Percentiles rank a stretch among this genome's conserved stretches.
These are phyloP conservation scores for Megastigmus dorsalis DNA, from an alignment of 2,888 invertebrate genomes.

Conservation along the genomic window DNA sequence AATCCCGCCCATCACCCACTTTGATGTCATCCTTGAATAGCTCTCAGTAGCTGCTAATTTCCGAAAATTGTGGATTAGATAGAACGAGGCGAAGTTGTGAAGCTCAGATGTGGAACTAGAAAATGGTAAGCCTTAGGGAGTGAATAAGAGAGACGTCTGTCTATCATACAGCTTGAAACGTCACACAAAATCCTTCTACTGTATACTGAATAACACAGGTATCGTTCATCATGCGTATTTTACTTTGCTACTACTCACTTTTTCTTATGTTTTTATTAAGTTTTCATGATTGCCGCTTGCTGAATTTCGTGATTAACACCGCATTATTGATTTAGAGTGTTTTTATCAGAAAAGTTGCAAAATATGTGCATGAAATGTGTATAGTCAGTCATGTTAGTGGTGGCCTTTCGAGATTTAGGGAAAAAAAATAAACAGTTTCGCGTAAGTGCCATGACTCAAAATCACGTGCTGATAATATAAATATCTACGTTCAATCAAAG, in stretches of 20 bases:
- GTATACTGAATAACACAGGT: constrained; percentile 35
- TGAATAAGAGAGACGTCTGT: background rate
- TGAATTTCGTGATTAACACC: background rate
- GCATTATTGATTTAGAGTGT: background rate
- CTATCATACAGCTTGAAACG: constrained; percentile 41
- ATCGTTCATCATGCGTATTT: background rate
- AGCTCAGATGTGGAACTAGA: constrained; percentile 32
- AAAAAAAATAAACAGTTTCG: background rate
- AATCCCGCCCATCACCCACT: background rate
- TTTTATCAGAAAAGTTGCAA: background rate
- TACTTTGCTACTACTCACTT: background rate
- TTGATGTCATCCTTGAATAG: constrained; percentile 1
- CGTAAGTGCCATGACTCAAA: background rate
- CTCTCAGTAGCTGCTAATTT: background rate
- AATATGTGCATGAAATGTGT: constrained; percentile 23
- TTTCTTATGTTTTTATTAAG: background rate
- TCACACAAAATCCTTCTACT: constrained; percentile 23
- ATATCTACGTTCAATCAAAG: background rate
- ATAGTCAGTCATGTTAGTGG: background rate
- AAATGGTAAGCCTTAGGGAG: constrained; percentile 42
- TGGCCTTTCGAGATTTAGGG: background rate
- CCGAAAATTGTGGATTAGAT: background rate
- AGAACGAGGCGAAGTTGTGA: background rate
- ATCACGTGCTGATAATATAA: constrained; percentile 3
- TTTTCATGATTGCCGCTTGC: background rate